Conservation (phyloP, 1,140 invertebrate species). For the Phortica variegata region DNA sequence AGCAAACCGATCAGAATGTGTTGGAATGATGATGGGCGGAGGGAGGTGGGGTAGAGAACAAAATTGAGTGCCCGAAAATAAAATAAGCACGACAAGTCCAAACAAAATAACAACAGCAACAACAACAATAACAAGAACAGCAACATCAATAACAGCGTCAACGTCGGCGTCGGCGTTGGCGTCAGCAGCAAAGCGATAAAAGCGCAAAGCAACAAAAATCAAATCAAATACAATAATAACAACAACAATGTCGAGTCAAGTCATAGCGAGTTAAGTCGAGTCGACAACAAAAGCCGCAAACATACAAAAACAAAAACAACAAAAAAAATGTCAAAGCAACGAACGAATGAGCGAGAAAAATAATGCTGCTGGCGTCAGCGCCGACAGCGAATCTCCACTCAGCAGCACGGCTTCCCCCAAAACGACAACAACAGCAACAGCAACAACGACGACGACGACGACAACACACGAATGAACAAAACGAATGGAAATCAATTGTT, state of each 20-base stretch:
- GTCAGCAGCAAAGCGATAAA: no score
- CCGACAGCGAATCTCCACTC: constrained; percentile 5
- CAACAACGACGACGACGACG: no score
- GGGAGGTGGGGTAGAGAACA: not conserved
- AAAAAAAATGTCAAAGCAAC: constrained; percentile 12
- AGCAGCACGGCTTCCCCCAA: constrained; percentile 8
- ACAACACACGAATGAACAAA: no score
- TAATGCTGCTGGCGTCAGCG: constrained; percentile 1
- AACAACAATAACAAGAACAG: constrained; percentile 5
- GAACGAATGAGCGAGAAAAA: constrained; percentile 6
- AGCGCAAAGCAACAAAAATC: no score
- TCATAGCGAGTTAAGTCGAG: no score
- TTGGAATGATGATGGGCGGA: not conserved
- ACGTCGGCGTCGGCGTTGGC: no score
- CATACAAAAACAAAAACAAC: constrained; percentile 2
- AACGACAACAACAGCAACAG: constrained; percentile 3
- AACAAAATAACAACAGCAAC: constrained; percentile 28
- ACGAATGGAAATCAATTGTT: constrained; percentile 33
- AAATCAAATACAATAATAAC: no score
- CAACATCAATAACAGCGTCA: no score
- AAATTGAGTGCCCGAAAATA: not conserved
- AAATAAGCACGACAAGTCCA: constrained; percentile 30
- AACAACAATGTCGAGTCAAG: no score
- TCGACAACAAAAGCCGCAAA: no score
- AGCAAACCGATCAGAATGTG: no score